Evolutionary conservation across 2,888 invertebrate species (phyloP), one percentile per base, ranked within the genome.

Genomic region (Lasioglossum vierecki): DNA sequence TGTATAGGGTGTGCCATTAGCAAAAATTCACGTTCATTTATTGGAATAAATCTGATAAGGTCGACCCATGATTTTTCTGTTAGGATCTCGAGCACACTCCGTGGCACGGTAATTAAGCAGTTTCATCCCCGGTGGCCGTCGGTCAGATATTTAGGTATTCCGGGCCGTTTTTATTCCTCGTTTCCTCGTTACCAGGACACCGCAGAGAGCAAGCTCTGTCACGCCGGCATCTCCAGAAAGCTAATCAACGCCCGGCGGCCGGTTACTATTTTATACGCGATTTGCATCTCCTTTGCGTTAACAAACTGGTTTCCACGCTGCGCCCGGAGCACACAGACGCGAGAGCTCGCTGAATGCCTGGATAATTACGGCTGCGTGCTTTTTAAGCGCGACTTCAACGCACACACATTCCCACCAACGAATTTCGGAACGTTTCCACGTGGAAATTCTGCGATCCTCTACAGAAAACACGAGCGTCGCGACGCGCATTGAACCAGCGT

Each of bases 271-370:
- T 39, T 22, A 53, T 74, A 49, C 73, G n/a, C 39, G 53, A 39
- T 73, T 73, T 53, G 53, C n/a, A 53, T 53, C 44, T 73, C 53
- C 73, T 73, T 39, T 53, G 13, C 39, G 41, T 57, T 41, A 60
- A 75, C 35, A 41, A 41, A 60, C 49, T 39, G 41, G 22, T 13
- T 26, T 26, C 26, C 60, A 11, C 13, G 53, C 2, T 6, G 49
- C 22, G 22, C 18, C 22, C 8, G 41, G 35, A 39, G 9, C 35
- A 39, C 57, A 6, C 26, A n/a, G n/a, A 39, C 39, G 74, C 4
- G 57, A 13, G n/a, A 26, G 26, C 26, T 4, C 13, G 60, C 1
- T 60, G 60, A 60, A 60, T 60, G 60, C 60, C 60, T 4, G 60
- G 60, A 60, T 60, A 60, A 60, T 60, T 60, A 60, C 60, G 60